Percentiles rank a stretch among this genome's conserved stretches.
These are phyloP conservation scores for Epirrita christyi DNA, from an alignment of 2,888 invertebrate genomes.

Conservation along the genomic window DNA sequence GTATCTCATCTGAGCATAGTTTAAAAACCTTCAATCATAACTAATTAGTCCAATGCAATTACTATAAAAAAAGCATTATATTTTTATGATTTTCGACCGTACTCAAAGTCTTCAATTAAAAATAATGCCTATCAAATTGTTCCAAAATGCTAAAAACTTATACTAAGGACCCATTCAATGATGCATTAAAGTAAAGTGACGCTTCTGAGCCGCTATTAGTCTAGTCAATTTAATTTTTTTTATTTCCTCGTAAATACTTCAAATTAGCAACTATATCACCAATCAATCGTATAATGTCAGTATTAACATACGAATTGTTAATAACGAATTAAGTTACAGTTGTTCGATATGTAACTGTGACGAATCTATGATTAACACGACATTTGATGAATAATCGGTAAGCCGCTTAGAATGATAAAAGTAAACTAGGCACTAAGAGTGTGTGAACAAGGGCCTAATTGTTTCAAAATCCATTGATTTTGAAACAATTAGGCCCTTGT, in stretches of 20 bases:
- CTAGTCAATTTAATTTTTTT: not conserved
- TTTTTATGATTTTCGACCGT: conserved; percentile 11
- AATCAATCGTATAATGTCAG: conserved; percentile 25
- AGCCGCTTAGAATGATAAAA: conserved; percentile 6
- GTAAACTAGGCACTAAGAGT: not conserved
- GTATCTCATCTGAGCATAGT: not conserved
- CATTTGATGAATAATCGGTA: conserved; percentile 27
- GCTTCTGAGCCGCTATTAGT: no score
- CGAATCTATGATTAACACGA: conserved; percentile 41
- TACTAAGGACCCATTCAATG: no score
- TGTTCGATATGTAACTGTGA: conserved; percentile 36
- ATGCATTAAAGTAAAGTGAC: no score
- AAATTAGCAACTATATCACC: conserved; percentile 31
- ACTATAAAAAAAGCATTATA: conserved; percentile 7
- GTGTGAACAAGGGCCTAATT: no score
- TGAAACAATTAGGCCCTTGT: no score
- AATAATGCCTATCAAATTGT: not conserved
- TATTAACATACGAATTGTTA: conserved; percentile 29
- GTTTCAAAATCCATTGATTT: no score
- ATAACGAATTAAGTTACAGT: conserved; percentile 31
- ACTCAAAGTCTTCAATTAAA: not conserved
- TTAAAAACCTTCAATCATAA: conserved; percentile 6
- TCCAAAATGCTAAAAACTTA: no score
- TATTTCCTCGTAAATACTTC: conserved; percentile 24
- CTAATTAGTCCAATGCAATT: conserved; percentile 16